Base-by-base conservation (phyloP, 2,113 vertebrate species). In the Epinephelus fuscoguttatus region DNA sequence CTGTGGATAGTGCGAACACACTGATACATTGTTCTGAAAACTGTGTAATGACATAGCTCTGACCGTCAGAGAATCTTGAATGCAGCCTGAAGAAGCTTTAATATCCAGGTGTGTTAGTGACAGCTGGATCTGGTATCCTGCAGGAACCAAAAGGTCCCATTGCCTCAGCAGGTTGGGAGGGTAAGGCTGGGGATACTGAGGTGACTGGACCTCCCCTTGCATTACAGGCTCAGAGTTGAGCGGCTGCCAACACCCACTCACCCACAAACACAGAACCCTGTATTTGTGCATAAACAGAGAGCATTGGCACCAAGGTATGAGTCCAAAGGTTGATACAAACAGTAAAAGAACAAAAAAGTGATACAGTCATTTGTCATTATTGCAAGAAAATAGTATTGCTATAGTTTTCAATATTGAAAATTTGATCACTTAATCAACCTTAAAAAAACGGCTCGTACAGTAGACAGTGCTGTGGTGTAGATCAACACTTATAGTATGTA, bases 11-110 rank as follows among this genome's bases (percentile, higher is more conserved):
- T 37, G 33, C 1, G 6, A 37, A 37, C 4, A 37, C 33, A 37
- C 33, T 37, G 33, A 37, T 37, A 37, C 6, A 37, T 6, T 37
- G 33, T 37, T 37, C 6, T 37, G 4, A 37, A 37, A 37, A 37
- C 33, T 37, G 33, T 37, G 2, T 37, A 37, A 37, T 37, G 9
- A 12, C 18, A 25, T 47, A 12, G 45, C 19, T 84, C 91, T 0
- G 89, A 98, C 97, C 96, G 94, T 96, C 70, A 98, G 94, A 57
- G 94, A 96, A 86, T 98, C 97, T 68, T 97, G 96, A 80, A 86
- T 91, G 72, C 97, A 98, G 86, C 90, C 89, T 27, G 91, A 85
- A 0, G 97, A 97, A 0, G 96, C 94, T 77, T 97, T 96, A 73
- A 98, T 78, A 56, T 98, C 96, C 88, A 98, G 95, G 25, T 95